A percentile compares a stretch with the other conserved stretches of the same genome.
Conservation (phyloP, 2,888 invertebrate genomes). For the Heliconius erato region DNA sequence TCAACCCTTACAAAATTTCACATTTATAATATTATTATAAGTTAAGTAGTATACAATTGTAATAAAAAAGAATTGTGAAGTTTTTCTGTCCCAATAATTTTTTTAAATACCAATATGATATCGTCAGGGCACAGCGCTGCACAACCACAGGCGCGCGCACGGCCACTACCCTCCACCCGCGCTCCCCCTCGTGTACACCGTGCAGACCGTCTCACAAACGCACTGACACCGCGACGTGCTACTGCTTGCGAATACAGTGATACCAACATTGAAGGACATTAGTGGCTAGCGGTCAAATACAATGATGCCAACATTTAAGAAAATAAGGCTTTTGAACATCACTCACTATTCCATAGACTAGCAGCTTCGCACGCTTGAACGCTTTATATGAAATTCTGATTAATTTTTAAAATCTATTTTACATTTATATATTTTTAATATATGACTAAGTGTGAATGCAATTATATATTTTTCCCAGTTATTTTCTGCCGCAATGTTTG, state of each 20-base stretch:
- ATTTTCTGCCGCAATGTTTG: too few relatives aligned
- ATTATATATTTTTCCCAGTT: too few relatives aligned
- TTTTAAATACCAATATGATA: background rate
- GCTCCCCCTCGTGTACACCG: constrained; percentile 55
- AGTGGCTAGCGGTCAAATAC: background rate
- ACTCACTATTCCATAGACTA: background rate
- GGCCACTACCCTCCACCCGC: constrained; percentile 78
- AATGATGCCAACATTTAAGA: too few relatives aligned
- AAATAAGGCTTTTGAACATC: background rate
- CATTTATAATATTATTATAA: too few relatives aligned
- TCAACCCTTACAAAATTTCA: too few relatives aligned
- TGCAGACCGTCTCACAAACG: constrained; percentile 49
- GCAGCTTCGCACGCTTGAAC: too few relatives aligned
- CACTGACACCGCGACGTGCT: constrained; percentile 22
- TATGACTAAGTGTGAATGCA: too few relatives aligned
- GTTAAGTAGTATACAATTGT: too few relatives aligned
- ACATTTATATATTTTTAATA: too few relatives aligned
- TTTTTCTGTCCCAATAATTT: background rate
- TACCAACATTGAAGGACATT: background rate
- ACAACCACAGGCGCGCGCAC: constrained; percentile 87
- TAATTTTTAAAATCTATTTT: too few relatives aligned
- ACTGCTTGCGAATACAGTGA: background rate
- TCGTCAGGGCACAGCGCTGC: constrained; percentile 83
- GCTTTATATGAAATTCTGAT: too few relatives aligned
- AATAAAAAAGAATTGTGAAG: too few relatives aligned